Evolutionary conservation across 1,140 invertebrate species (phyloP).

Genomic region (Temnothorax curvispinosus): DNA sequence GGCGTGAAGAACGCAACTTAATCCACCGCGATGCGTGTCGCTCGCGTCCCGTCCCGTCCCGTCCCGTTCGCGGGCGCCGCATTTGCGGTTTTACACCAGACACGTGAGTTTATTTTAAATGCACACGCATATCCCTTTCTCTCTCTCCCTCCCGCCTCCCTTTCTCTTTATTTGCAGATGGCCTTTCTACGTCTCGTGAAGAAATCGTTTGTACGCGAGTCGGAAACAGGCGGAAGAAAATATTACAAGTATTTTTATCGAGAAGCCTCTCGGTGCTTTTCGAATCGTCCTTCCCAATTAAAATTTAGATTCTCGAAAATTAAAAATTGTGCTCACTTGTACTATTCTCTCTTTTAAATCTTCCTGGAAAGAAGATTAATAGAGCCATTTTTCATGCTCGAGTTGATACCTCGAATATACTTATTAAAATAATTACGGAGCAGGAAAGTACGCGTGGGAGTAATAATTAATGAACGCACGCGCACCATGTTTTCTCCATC

Average conservation of each 20-base stretch:
- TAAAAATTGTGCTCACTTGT: not conserved
- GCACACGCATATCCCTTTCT: not conserved
- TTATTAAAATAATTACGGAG: slow-evolving; percentile 5
- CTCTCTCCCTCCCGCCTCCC: not conserved
- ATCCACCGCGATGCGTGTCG: slow-evolving; percentile 69
- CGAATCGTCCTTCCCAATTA: not conserved
- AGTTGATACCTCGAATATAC: not conserved
- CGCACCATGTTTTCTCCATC: not conserved
- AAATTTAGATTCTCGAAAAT: not conserved
- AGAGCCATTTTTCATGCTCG: not conserved
- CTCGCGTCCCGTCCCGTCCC: slow-evolving; percentile 21
- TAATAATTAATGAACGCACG: not conserved
- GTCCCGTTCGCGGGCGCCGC: slow-evolving; percentile 3
- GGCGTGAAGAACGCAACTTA: slow-evolving; percentile 67
- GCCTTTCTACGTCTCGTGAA: slow-evolving; percentile 3
- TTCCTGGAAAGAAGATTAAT: not conserved
- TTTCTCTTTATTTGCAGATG: not conserved
- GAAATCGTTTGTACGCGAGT: slow-evolving; percentile 9
- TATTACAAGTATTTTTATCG: not conserved
- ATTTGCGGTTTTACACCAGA: slow-evolving; percentile 67
- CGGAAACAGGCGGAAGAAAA: not conserved
- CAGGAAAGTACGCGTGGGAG: not conserved
- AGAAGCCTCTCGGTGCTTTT: not conserved
- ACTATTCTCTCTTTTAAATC: not conserved
- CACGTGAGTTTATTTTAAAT: slow-evolving; percentile 68